phyloP scores from a whole-genome alignment of 2,113 vertebrate genomes.

The Myotis yumanensis region DNA sequence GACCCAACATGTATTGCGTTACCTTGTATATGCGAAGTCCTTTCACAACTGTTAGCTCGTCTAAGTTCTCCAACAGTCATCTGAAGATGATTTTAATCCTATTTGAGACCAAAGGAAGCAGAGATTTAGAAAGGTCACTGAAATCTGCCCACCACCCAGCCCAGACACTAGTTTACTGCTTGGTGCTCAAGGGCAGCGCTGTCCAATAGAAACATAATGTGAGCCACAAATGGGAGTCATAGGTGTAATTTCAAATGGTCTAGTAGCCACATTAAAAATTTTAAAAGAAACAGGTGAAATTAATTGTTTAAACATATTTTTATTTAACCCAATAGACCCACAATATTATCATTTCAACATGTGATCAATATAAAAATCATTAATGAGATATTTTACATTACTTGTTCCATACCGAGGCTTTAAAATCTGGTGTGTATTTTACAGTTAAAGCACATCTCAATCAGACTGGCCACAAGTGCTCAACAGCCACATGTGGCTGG shows the following conservation, averaged over 20 bases:
- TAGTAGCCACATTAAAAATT: not conserved
- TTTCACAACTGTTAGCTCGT: not conserved
- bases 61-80: not conserved
- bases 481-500: not conserved
- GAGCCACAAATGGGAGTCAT: not conserved
- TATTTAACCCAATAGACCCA: not conserved
- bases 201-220: not conserved
- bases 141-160: not conserved
- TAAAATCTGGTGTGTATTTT: not conserved
- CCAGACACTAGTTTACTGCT: not conserved
- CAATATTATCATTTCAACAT: conserved; percentile 41
- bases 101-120: not conserved
- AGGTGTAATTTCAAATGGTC: not conserved
- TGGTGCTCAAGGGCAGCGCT: not conserved
- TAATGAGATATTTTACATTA: conserved; percentile 1
- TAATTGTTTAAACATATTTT: conserved; percentile 28
- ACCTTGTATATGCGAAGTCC: not conserved
- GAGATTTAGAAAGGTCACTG: not conserved
- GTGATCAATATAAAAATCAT: conserved; percentile 33
- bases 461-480: not conserved
- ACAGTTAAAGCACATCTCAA: not conserved
- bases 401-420: not conserved
- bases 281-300: conserved; percentile 43
- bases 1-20: not conserved
- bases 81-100: not conserved